Percentiles rank a stretch among this genome's conserved stretches.
Evolutionary conservation across 2,113 vertebrate genomes (phyloP).

Genomic region (Ageneiosus marmoratus): DNA sequence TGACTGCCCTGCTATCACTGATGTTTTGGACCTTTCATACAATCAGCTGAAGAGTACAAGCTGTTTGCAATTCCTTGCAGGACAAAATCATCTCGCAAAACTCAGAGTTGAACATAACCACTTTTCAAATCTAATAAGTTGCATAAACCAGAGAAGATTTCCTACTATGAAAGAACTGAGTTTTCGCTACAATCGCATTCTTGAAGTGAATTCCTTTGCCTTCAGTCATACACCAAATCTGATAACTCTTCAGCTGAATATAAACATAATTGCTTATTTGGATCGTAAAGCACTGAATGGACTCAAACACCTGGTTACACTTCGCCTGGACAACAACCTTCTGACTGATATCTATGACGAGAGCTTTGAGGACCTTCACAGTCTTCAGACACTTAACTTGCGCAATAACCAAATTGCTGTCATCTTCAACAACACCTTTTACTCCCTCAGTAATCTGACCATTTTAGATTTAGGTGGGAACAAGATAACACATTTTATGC

Average conservation of each 20-base stretch:
- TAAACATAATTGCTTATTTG: slow-evolving; percentile 77
- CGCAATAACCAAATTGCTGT: slow-evolving; percentile 79
- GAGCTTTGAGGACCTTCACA: slow-evolving; percentile 71
- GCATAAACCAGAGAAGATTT: not conserved
- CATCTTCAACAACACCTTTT: slow-evolving; percentile 74
- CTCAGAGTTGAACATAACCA: slow-evolving; percentile 75
- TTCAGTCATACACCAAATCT: slow-evolving; percentile 70
- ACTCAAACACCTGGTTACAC: slow-evolving; percentile 62
- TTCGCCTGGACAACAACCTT: slow-evolving; percentile 84
- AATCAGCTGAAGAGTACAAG: slow-evolving; percentile 55
- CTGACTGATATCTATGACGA: slow-evolving; percentile 70
- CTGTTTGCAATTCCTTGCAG: slow-evolving; percentile 58
- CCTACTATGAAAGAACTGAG: slow-evolving; percentile 59
- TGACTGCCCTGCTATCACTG: slow-evolving; percentile 60
- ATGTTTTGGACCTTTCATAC: slow-evolving; percentile 69
- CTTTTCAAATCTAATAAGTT: slow-evolving; percentile 52
- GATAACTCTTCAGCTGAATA: slow-evolving; percentile 69
- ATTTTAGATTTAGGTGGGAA: slow-evolving; percentile 81
- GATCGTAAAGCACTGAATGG: slow-evolving; percentile 63
- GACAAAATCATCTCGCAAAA: not conserved
- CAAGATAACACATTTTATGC: slow-evolving; percentile 69
- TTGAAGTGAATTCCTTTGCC: slow-evolving; percentile 49
- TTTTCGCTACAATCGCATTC: slow-evolving; percentile 80
- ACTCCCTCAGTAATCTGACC: slow-evolving; percentile 60
- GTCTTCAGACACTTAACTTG: slow-evolving; percentile 74